A percentile compares a stretch with the other conserved stretches of the same genome.
Conservation (phyloP, 2,888 invertebrate genomes). For the Leucophora obtusa region DNA sequence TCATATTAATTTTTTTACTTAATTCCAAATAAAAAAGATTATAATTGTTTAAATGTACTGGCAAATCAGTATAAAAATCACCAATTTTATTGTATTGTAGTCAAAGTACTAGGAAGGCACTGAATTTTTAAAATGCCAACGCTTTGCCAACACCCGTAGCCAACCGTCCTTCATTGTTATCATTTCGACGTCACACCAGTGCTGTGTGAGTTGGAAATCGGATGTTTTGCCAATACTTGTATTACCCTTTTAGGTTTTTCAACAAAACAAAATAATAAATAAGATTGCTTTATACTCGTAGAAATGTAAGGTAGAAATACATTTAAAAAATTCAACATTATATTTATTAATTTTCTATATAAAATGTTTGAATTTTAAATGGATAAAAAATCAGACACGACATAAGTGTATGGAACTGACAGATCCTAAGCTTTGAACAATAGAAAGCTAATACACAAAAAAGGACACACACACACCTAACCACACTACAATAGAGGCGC, state of each 20-base stretch:
- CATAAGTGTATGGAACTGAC: slow-evolving; percentile 55
- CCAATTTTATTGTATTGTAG: no score
- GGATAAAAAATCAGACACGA: slow-evolving; percentile 47
- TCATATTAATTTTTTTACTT: no score
- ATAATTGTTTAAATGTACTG: no score
- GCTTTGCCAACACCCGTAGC: no score
- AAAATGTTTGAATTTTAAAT: slow-evolving; percentile 34
- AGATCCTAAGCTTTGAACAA: slow-evolving; percentile 61
- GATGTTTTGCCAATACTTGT: no score
- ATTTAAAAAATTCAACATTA: not conserved
- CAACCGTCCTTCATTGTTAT: no score
- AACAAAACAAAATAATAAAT: slow-evolving; percentile 3
- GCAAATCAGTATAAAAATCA: no score
- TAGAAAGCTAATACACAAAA: slow-evolving; percentile 48
- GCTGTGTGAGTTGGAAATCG: no score
- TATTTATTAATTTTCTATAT: not conserved
- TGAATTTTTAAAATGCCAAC: no score
- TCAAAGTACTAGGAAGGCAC: no score
- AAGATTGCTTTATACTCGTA: slow-evolving; percentile 15
- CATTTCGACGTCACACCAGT: no score
- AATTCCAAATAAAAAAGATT: no score
- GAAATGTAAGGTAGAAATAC: slow-evolving; percentile 1
- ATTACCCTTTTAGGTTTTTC: slow-evolving; percentile 19
- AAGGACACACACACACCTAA: slow-evolving; percentile 49
- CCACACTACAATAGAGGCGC: slow-evolving; percentile 55